Conservation (phyloP, 2,888 invertebrate genomes). For the Lacanobia oleracea region DNA sequence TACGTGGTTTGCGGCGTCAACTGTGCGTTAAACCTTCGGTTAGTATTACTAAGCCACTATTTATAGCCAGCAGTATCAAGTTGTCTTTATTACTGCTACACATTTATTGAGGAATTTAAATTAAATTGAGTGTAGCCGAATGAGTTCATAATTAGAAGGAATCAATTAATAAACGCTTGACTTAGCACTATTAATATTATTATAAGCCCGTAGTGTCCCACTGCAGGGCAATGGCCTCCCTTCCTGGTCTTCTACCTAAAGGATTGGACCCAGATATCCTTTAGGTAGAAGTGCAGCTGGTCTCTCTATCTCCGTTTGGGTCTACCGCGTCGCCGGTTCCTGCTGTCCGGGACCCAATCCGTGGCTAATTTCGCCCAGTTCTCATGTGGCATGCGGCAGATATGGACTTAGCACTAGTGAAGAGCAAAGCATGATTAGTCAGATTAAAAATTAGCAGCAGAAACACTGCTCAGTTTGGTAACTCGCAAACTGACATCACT, state of each 20-base stretch:
- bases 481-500: background rate
- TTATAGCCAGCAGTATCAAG: constrained; percentile 38
- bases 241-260: no score
- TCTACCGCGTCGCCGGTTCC: no score
- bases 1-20: constrained; percentile 26
- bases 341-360: no score
- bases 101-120: constrained; percentile 18
- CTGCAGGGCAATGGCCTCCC: no score
- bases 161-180: constrained; percentile 19
- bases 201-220: no score
- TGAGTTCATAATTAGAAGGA: background rate
- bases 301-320: no score
- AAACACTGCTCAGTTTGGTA: background rate
- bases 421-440: background rate
- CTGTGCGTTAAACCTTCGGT: constrained; percentile 24
- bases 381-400: no score
- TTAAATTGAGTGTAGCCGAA: constrained; percentile 1
- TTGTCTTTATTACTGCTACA: constrained; percentile 7
- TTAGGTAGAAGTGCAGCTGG: no score
- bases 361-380: no score
- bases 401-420: constrained; percentile 20
- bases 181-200: no score
- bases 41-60: constrained; percentile 41
- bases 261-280: no score
- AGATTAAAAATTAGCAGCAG: constrained; percentile 20